phyloP scores from a whole-genome alignment of 2,113 vertebrate genomes.

The Plectropomus leopardus region DNA sequence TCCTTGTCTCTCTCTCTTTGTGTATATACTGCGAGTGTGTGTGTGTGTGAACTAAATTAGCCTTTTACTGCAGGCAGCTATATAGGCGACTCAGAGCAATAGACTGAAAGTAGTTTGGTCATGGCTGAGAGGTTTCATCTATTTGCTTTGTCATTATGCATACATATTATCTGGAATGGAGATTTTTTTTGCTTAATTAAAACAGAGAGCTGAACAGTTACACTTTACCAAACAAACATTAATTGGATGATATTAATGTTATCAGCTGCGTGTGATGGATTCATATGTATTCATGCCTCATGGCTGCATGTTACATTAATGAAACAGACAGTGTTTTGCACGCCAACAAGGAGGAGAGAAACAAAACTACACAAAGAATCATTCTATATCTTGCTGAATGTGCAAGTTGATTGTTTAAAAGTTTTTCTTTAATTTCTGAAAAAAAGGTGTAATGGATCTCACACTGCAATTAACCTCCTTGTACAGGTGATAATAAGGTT shows the following conservation, averaged over 20 bases:
- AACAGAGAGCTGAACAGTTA: slow-evolving; percentile 64
- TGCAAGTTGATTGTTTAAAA: background rate
- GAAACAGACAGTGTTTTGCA: slow-evolving; percentile 24
- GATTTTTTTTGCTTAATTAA: slow-evolving; percentile 70
- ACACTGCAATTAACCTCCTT: background rate
- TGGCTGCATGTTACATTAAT: slow-evolving; percentile 47
- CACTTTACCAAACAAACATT: slow-evolving; percentile 68
- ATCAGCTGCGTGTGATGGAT: slow-evolving; percentile 48
- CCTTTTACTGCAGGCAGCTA: slow-evolving; percentile 66
- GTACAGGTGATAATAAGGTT: slow-evolving; percentile 19
- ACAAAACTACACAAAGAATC: slow-evolving; percentile 1
- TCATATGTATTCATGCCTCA: slow-evolving; percentile 37
- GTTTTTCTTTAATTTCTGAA: background rate
- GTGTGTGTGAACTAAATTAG: slow-evolving; percentile 50
- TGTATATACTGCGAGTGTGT: slow-evolving; percentile 6
- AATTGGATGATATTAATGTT: slow-evolving; percentile 69
- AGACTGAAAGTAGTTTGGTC: slow-evolving; percentile 60
- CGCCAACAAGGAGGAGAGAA: background rate
- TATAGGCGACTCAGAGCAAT: slow-evolving; percentile 55
- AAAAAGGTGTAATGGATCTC: background rate
- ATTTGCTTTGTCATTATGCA: slow-evolving; percentile 63
- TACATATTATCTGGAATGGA: slow-evolving; percentile 33
- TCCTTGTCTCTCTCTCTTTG: slow-evolving; percentile 28
- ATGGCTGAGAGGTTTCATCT: slow-evolving; percentile 64
- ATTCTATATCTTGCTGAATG: background rate